A percentile compares a stretch with the other conserved stretches of the same genome.
Evolutionary conservation across 2,113 vertebrate species (phyloP).

Genomic region (Sphyrna mokarran): DNA sequence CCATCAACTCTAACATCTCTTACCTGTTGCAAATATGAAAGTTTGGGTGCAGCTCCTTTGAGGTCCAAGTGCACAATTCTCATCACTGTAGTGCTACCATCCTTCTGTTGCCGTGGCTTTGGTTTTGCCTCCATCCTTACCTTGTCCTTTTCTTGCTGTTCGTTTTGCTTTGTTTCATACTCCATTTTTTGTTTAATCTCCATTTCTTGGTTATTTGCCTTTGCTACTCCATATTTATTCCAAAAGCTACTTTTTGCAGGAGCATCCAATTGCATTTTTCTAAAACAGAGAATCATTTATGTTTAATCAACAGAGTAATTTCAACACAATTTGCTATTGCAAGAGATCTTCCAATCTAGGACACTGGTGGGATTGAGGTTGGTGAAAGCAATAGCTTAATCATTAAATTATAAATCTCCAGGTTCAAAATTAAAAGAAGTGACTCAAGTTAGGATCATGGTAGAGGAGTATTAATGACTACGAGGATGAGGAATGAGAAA

Average conservation of each 20-base stretch:
- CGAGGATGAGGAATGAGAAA: not conserved
- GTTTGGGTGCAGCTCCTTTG: conserved; percentile 64
- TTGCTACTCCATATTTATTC: not conserved
- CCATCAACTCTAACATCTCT: not conserved
- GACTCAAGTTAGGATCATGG: not conserved
- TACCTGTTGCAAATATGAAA: conserved; percentile 66
- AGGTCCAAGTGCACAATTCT: conserved; percentile 66
- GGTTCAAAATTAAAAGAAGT: not conserved
- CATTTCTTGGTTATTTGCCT: not conserved
- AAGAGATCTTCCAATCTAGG: not conserved
- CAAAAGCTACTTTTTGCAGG: not conserved
- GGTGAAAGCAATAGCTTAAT: not conserved
- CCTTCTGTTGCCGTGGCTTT: conserved; percentile 39
- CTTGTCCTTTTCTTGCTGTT: not conserved
- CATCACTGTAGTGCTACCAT: conserved; percentile 43
- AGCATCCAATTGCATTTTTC: not conserved
- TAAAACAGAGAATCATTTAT: not conserved
- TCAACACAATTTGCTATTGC: not conserved
- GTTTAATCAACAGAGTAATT: not conserved
- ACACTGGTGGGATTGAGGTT: no score
- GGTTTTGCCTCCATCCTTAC: not conserved
- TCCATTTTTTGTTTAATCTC: not conserved
- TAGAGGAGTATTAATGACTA: not conserved
- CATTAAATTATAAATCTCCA: not conserved
- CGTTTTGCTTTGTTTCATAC: no score